Conservation (phyloP, 2,888 invertebrate genomes). For the Cephus nigrinus region DNA sequence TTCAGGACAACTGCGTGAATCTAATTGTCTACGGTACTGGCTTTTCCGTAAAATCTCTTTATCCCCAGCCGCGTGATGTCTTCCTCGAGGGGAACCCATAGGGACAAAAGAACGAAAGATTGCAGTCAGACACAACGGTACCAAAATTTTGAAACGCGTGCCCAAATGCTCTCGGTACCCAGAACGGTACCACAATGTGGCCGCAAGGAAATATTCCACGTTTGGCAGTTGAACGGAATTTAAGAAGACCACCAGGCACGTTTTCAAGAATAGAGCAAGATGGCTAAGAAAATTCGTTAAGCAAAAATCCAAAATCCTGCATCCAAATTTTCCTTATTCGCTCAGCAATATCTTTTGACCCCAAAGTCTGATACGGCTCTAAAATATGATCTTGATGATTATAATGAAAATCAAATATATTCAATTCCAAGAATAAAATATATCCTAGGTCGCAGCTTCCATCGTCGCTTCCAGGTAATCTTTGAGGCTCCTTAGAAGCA, state of each 20-base stretch:
- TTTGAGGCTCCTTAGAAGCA: not conserved
- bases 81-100: slow-evolving; percentile 21
- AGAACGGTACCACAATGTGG: not conserved
- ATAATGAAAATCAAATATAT: not conserved
- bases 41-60: slow-evolving; percentile 29
- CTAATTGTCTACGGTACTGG: slow-evolving; percentile 47
- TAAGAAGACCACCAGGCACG: not conserved
- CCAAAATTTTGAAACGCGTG: slow-evolving; percentile 10
- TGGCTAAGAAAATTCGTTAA: not conserved
- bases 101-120: not conserved
- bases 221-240: not conserved
- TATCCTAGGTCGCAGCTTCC: not conserved
- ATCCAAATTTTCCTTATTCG: not conserved
- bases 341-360: not conserved
- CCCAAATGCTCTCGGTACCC: slow-evolving; percentile 5
- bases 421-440: not conserved
- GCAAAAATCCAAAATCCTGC: not conserved
- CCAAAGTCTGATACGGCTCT: not conserved
- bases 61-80: slow-evolving; percentile 39
- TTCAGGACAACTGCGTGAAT: slow-evolving; percentile 50
- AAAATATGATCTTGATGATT: not conserved
- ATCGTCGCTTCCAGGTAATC: not conserved
- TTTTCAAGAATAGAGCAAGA: not conserved
- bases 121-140: not conserved
- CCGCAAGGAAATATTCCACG: slow-evolving; percentile 1